Evolutionary conservation across 2,113 vertebrate genomes (phyloP).

Genomic region (Catharus minimus): DNA sequence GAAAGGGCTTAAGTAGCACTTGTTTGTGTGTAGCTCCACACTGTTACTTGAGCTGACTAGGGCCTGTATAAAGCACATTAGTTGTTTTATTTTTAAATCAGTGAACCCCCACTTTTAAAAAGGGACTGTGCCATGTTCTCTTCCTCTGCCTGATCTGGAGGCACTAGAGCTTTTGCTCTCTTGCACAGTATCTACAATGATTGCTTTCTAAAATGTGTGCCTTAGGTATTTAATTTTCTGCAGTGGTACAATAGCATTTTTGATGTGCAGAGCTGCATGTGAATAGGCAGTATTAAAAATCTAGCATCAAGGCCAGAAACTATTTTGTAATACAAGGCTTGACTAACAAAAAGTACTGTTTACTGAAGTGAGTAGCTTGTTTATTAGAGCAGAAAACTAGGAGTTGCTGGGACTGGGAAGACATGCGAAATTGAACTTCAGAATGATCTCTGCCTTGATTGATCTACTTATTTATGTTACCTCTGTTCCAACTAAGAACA

Average conservation of each 20-base stretch:
- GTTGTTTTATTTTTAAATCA: background rate
- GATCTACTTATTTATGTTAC: background rate
- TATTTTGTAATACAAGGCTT: background rate
- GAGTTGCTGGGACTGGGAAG: background rate
- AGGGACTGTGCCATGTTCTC: background rate
- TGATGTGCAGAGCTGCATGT: background rate
- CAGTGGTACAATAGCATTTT: background rate
- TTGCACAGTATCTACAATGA: background rate
- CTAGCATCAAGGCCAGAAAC: background rate
- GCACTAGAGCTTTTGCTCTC: background rate
- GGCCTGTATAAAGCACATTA: background rate
- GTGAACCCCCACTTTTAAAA: background rate
- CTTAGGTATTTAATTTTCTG: conserved; percentile 28
- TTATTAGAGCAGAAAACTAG: conserved; percentile 6
- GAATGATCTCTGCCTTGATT: background rate
- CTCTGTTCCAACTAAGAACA: background rate
- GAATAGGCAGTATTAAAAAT: conserved; percentile 19
- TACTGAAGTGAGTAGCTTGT: background rate
- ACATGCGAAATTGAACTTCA: background rate
- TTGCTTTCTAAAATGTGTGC: conserved; percentile 21
- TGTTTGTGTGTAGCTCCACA: background rate
- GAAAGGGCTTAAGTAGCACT: background rate
- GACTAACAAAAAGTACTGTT: background rate
- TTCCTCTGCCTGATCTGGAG: background rate
- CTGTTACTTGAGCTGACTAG: background rate